Evolutionary conservation across 2,888 invertebrate species (phyloP).

Genomic region (Machimus rusticus): DNA sequence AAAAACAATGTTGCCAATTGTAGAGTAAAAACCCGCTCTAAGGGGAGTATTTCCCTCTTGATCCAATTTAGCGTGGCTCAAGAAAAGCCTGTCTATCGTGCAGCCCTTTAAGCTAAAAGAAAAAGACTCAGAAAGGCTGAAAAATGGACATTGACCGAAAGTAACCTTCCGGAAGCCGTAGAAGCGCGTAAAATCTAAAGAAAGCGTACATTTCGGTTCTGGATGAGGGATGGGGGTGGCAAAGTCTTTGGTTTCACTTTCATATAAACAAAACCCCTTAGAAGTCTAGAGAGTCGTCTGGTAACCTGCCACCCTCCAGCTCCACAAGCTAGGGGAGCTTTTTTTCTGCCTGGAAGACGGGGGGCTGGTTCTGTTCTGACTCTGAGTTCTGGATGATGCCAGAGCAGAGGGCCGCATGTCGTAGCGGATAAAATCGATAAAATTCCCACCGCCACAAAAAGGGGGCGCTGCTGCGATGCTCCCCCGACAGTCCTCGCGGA

Average conservation of each 20-base stretch:
- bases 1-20: not conserved
- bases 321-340: not conserved
- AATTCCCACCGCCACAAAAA: slow-evolving; percentile 8
- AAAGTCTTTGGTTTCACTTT: slow-evolving; percentile 37
- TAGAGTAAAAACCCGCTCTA: not conserved
- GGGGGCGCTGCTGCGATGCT: not conserved
- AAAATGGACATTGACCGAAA: slow-evolving; percentile 39
- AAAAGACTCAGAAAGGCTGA: not conserved
- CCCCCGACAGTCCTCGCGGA: not conserved
- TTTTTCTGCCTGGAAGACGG: not conserved
- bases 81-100: not conserved
- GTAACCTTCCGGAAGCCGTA: slow-evolving; percentile 35
- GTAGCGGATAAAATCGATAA: slow-evolving; percentile 20
- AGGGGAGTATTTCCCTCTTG: not conserved
- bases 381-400: not conserved
- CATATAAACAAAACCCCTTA: slow-evolving; percentile 28
- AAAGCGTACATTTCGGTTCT: not conserved
- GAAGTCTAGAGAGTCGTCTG: slow-evolving; percentile 29
- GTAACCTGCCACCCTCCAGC: not conserved
- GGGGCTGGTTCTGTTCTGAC: not conserved
- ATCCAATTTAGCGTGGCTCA: slow-evolving; percentile 13
- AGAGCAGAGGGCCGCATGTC: not conserved
- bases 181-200: not conserved
- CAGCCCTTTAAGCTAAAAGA: not conserved
- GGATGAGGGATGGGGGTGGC: not conserved